Percentiles rank a stretch among this genome's conserved stretches.
Evolutionary conservation across 2,113 vertebrate species (phyloP).

Genomic region (Lycaon pictus): DNA sequence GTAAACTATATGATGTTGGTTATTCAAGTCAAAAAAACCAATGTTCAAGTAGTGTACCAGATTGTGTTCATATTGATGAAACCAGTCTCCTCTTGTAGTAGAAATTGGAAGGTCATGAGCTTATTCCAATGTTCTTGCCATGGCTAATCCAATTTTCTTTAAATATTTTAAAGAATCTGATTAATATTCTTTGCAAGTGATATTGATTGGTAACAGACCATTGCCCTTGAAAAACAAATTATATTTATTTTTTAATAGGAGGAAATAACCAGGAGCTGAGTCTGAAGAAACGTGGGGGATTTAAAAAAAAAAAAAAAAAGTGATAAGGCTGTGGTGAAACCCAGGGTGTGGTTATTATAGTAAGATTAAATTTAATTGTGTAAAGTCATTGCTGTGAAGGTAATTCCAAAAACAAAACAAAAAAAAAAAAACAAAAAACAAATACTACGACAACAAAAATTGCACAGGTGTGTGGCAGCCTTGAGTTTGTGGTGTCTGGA

Average conservation of each 20-base stretch:
- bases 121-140: not conserved
- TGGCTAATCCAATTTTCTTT: constrained; percentile 41
- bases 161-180: not conserved
- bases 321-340: not conserved
- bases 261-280: constrained; percentile 47
- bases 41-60: not conserved
- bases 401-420: not conserved
- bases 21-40: not conserved
- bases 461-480: not conserved
- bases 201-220: not conserved
- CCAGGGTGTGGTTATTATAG: not conserved
- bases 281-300: not conserved
- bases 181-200: constrained; percentile 28
- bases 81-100: not conserved
- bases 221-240: constrained; percentile 29
- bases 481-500: not conserved
- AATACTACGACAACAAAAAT: not conserved
- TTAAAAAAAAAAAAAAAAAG: not conserved
- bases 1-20: not conserved
- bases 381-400: not conserved
- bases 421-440: not conserved
- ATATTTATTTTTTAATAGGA: not conserved
- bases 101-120: not conserved
- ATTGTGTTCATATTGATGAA: not conserved
- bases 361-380: constrained; percentile 49